Base-by-base conservation (phyloP, 2,797 vertebrate species). In the Acrocephalus scirpaceus region DNA sequence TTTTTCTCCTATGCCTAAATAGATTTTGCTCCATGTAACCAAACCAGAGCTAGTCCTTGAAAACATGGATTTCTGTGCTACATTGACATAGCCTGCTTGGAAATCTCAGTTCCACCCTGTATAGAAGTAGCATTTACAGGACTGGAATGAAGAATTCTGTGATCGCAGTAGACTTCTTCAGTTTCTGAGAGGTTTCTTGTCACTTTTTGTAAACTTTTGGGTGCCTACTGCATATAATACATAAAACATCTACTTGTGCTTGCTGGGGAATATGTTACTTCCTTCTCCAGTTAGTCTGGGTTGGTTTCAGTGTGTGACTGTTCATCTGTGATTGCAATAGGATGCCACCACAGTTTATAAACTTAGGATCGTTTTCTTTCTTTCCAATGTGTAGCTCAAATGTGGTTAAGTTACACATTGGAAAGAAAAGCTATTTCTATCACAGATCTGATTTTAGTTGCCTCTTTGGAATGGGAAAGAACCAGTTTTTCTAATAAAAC, bases 171-270 rank as follows among this genome's bases (percentile, higher is more conserved):
- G 32, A 34, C 6, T 40, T 82, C 11, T 70, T 15, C 36, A 32
- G 20, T 78, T 80, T 80, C 30, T 44, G 72, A 79, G 30, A 19
- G 27, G 15, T 64, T 89, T 40, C n/a, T 54, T 74, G 8, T 21
- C 22, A 50, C 16, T 77, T 77, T 40, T 82, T 67, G 36, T 22
- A 38, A 79, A 42, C 19, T 44, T 71, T 45, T 82, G 22, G 0
- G 1, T 58, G 18, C 30, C 36, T 72, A 0, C 8, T 69, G 3
- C 2, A 1, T 18, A 23, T 7, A 64, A 47, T 23, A 3, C 9
- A 21, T 64, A 22, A 88, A 78, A 56, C 7, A 36, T 30, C 16
- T 58, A 38, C 16, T 67, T 5, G 1, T 44, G 9, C 40, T 74
- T 85, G 22, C 44, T 50, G 34, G 10, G 36, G 18, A 75, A 15